Percentiles rank a stretch among this genome's conserved stretches.
phyloP scores from a whole-genome alignment of 2,113 vertebrate species.

The Taurulus bubalis region DNA sequence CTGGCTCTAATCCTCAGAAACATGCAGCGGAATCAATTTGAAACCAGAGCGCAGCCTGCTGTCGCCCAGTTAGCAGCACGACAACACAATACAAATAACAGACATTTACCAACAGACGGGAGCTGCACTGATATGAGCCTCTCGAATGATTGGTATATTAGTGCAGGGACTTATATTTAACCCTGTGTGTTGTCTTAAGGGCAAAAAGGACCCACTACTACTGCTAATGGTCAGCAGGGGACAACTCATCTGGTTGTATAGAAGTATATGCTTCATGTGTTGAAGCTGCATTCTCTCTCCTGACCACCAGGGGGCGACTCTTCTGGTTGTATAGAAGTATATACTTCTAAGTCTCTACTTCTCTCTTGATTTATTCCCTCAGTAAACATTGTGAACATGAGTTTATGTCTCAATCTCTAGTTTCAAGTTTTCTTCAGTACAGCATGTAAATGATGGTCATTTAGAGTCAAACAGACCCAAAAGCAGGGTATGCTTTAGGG shows the following conservation, averaged over 20 bases:
- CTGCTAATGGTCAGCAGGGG: background rate
- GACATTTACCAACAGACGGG: constrained; percentile 24
- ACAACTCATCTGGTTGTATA: background rate
- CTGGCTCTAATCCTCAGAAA: constrained; percentile 93
- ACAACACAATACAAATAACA: constrained; percentile 66
- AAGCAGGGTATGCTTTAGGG: no score
- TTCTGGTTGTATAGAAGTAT: background rate
- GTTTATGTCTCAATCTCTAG: no score
- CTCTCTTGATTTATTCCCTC: no score
- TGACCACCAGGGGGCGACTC: background rate
- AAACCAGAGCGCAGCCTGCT: constrained; percentile 85
- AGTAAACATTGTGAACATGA: no score
- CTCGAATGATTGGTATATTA: background rate
- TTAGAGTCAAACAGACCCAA: no score
- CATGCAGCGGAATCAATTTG: constrained; percentile 94
- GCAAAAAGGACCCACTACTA: no score
- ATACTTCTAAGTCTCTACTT: no score
- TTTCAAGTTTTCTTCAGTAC: no score
- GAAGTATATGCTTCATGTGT: background rate
- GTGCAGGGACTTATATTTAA: background rate
- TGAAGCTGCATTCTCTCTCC: no score
- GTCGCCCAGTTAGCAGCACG: constrained; percentile 53
- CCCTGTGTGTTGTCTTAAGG: background rate
- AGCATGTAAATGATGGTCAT: no score
- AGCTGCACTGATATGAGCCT: background rate